A percentile compares a stretch with the other conserved stretches of the same genome.
phyloP scores from a whole-genome alignment of 2,888 invertebrate species.

The Cetonia aurata region DNA sequence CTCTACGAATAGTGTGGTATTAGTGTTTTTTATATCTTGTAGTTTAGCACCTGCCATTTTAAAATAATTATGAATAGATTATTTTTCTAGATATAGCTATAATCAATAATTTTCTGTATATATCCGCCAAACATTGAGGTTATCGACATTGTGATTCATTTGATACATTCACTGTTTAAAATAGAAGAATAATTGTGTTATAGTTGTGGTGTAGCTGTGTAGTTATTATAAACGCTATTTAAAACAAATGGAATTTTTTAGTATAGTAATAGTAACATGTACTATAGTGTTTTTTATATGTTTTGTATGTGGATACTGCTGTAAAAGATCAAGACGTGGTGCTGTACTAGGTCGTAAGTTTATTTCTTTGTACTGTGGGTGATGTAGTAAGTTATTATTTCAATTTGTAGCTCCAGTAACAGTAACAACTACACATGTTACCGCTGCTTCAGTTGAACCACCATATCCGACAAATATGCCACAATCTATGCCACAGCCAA shows the following conservation, averaged over 20 bases:
- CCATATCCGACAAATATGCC: slow-evolving; percentile 9
- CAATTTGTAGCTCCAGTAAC: slow-evolving; percentile 21
- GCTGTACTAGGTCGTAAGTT: slow-evolving; percentile 12
- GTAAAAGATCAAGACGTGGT: slow-evolving; percentile 11
- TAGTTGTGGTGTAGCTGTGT: no score
- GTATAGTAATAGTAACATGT: slow-evolving; percentile 3
- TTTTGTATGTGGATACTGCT: slow-evolving; percentile 19
- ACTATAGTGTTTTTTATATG: neutral
- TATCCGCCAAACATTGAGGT: no score
- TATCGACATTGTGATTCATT: no score
- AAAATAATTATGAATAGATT: no score
- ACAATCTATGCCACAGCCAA: slow-evolving; percentile 23
- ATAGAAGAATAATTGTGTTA: no score
- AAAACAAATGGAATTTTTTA: slow-evolving; percentile 8
- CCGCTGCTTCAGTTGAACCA: slow-evolving; percentile 6
- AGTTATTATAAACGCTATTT: no score
- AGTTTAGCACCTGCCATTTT: no score
- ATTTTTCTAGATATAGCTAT: no score
- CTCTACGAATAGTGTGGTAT: no score
- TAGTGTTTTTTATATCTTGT: no score
- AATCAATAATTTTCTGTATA: no score
- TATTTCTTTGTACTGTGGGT: neutral
- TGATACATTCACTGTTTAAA: no score
- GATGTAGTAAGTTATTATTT: neutral
- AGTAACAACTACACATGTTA: slow-evolving; percentile 18